Evolutionary conservation across 2,797 vertebrate genomes (phyloP).

Genomic region (Clamator glandarius): DNA sequence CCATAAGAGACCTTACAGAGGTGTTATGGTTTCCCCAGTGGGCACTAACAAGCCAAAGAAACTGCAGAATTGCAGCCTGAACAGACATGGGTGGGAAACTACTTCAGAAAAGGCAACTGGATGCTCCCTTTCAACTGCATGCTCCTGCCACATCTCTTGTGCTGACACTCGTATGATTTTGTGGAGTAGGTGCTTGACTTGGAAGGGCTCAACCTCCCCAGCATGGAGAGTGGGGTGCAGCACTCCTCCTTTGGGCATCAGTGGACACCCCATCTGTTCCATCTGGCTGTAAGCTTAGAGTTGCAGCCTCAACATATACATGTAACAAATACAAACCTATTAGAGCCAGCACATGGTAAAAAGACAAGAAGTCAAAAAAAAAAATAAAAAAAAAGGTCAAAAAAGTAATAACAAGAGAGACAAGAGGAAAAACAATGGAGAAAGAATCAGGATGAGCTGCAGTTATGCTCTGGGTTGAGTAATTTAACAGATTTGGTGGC

Average conservation of each 20-base stretch:
- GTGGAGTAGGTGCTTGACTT: neutral
- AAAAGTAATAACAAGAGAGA: neutral
- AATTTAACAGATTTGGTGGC: neutral
- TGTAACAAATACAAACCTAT: neutral
- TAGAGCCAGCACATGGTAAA: neutral
- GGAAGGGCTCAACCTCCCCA: neutral
- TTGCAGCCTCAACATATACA: neutral
- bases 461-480: accelerated
- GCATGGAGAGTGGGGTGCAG: neutral
- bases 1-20: accelerated
- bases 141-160: neutral
- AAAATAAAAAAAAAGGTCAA: neutral
- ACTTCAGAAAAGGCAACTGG: neutral
- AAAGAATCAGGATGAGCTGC: neutral
- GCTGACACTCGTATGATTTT: neutral
- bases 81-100: accelerated
- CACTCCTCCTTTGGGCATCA: accelerated
- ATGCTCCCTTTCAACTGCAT: accelerated
- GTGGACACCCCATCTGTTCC: neutral
- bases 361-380: accelerated
- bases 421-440: neutral
- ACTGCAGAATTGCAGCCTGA: neutral
- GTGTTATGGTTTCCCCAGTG: accelerated
- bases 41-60: accelerated
- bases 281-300: accelerated